Evolutionary conservation across 2,888 invertebrate species (phyloP).

Genomic region (Timema cristinae): DNA sequence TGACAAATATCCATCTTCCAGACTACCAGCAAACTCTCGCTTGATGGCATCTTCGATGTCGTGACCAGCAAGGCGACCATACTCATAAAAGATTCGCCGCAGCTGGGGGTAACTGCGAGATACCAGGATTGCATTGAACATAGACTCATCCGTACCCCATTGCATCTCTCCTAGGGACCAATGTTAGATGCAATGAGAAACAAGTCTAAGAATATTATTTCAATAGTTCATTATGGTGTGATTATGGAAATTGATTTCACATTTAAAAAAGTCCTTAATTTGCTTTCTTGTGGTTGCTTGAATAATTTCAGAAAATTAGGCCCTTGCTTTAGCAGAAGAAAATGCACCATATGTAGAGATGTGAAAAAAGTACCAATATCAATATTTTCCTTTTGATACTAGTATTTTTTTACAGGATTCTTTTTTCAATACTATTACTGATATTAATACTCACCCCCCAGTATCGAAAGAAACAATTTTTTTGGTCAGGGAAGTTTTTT

Average conservation of each 20-base stretch:
- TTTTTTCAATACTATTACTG: too few species aligned
- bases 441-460: too few species aligned
- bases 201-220: constrained; percentile 12
- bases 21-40: constrained; percentile 45
- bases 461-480: background rate
- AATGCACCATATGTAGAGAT: background rate
- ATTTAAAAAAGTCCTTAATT: constrained; percentile 1
- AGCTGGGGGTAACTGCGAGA: constrained; percentile 50
- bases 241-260: constrained; percentile 13
- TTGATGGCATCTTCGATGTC: constrained; percentile 44
- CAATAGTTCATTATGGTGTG: background rate
- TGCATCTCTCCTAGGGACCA: constrained; percentile 41
- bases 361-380: too few species aligned
- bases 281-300: background rate
- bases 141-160: constrained; percentile 48
- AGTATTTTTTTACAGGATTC: too few species aligned
- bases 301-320: background rate
- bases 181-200: constrained; percentile 1
- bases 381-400: too few species aligned
- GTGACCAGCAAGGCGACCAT: constrained; percentile 45
- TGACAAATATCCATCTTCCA: constrained; percentile 45
- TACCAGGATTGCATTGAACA: constrained; percentile 48
- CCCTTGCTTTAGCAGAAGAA: background rate
- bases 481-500: too few species aligned
- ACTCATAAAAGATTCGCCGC: constrained; percentile 46